Percentiles rank a stretch among this genome's conserved stretches.
Evolutionary conservation across 1,140 invertebrate genomes (phyloP).

Genomic region (Antheraea mylitta): DNA sequence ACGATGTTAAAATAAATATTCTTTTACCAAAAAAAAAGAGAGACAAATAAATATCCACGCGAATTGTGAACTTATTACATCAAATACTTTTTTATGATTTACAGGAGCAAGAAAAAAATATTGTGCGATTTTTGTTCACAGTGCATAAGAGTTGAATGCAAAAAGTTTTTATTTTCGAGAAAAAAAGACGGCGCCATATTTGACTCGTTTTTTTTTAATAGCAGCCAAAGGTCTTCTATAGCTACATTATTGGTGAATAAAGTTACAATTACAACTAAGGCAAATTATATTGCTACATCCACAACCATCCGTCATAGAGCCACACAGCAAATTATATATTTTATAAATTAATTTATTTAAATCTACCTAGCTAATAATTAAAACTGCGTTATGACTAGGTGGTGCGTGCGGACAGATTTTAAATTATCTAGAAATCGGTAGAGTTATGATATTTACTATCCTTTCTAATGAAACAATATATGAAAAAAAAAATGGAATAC

Average conservation of each 20-base stretch:
- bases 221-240: not conserved
- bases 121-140: not conserved
- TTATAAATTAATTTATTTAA: slow-evolving; percentile 56
- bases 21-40: slow-evolving; percentile 40
- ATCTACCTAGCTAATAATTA: slow-evolving; percentile 63
- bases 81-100: slow-evolving; percentile 64
- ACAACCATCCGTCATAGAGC: slow-evolving; percentile 57
- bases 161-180: not conserved
- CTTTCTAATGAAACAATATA: too few species aligned
- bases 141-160: not conserved
- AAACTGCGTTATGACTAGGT: slow-evolving; percentile 73
- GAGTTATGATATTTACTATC: too few species aligned
- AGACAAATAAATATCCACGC: slow-evolving; percentile 59
- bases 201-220: not conserved
- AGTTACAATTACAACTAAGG: not conserved
- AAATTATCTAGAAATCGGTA: not conserved
- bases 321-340: slow-evolving; percentile 45
- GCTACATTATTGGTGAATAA: slow-evolving; percentile 4
- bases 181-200: not conserved
- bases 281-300: slow-evolving; percentile 24
- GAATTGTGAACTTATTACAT: slow-evolving; percentile 64
- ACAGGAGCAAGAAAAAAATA: not conserved
- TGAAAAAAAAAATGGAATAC: too few species aligned
- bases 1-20: slow-evolving; percentile 67
- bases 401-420: slow-evolving; percentile 44